Evolutionary conservation across 2,888 invertebrate species (phyloP).

Genomic region (Eupithecia tripunctaria): DNA sequence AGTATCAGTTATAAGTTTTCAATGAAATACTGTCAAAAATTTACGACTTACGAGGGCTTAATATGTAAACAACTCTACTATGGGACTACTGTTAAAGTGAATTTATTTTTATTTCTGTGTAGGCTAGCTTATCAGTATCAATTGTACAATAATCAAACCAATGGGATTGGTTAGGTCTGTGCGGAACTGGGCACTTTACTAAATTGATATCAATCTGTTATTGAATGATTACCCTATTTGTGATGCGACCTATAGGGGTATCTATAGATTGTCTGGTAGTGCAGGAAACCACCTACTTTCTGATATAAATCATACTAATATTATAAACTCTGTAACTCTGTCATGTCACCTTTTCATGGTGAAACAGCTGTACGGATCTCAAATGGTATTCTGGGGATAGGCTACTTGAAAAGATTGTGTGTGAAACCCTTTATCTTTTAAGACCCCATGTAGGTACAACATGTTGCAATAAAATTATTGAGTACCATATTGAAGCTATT

Average conservation of each 20-base stretch:
- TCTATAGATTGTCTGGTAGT: background rate
- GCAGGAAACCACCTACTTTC: background rate
- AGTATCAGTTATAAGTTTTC: no score
- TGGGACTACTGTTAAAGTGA: background rate
- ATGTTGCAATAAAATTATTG: no score
- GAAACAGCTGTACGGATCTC: no score
- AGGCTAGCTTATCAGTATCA: background rate
- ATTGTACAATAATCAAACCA: constrained; percentile 3
- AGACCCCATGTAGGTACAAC: no score
- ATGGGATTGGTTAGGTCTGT: constrained; percentile 29
- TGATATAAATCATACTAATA: background rate
- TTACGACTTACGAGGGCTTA: no score
- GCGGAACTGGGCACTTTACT: constrained; percentile 36
- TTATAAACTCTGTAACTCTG: background rate
- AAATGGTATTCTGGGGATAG: no score
- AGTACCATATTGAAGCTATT: no score
- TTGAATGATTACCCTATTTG: constrained; percentile 41
- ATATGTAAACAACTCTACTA: no score
- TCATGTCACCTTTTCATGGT: no score
- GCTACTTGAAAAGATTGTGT: background rate
- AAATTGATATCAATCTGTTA: constrained; percentile 45
- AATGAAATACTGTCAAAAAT: no score
- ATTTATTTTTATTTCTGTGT: background rate
- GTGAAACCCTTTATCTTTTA: no score
- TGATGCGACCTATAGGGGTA: background rate